Conservation (phyloP, 2,113 vertebrate species). For the Peromyscus leucopus region DNA sequence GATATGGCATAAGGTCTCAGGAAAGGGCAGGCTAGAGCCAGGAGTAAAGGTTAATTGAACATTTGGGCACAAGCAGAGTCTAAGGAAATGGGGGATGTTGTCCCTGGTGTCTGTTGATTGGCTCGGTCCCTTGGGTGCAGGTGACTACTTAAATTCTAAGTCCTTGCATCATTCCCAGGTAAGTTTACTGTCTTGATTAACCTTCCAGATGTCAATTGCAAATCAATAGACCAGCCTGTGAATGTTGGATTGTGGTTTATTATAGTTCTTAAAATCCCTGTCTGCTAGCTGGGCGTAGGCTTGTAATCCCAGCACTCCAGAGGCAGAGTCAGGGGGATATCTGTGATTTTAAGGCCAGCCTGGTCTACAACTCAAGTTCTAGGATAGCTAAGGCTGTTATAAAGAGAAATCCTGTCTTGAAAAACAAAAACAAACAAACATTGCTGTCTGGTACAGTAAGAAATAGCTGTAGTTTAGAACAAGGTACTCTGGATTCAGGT, state of each 20-base stretch:
- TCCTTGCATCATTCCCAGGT: not conserved
- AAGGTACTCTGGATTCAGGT: not conserved
- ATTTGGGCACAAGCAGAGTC: not conserved
- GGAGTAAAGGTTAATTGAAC: not conserved
- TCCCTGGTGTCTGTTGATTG: not conserved
- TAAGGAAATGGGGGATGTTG: not conserved
- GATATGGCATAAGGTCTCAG: not conserved
- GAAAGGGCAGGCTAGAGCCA: not conserved
- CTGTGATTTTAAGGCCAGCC: too few species aligned
- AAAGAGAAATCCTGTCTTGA: too few species aligned
- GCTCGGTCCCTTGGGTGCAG: not conserved
- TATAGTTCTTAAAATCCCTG: not conserved
- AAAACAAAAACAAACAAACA: too few species aligned
- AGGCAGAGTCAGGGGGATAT: too few species aligned
- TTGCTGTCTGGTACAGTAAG: not conserved
- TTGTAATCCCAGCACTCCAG: too few species aligned
- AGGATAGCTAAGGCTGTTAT: too few species aligned
- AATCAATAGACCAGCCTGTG: not conserved
- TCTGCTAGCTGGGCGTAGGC: not conserved
- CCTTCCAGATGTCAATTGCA: not conserved
- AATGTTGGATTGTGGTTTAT: not conserved
- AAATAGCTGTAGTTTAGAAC: not conserved
- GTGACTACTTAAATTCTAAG: not conserved
- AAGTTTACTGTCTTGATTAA: not conserved
- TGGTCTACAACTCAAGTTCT: too few species aligned